Evolutionary conservation across 2,113 vertebrate genomes (phyloP).

Genomic region (Enhydra lutris): DNA sequence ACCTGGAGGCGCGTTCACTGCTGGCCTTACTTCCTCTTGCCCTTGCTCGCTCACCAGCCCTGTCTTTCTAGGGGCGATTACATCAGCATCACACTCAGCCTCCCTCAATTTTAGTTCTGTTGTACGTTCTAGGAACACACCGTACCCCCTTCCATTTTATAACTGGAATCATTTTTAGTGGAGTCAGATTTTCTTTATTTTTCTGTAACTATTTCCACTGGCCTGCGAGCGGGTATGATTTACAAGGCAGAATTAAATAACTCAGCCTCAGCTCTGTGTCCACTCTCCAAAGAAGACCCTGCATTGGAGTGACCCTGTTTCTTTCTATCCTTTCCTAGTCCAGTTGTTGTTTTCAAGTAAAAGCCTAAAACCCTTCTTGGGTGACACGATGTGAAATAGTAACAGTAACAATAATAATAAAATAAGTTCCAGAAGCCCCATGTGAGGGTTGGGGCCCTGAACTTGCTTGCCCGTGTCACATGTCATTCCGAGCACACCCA

Average conservation of each 20-base stretch:
- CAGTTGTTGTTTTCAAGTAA: background rate
- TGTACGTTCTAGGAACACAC: fast-evolving
- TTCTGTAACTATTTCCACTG: background rate
- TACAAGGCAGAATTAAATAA: background rate
- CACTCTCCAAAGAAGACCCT: background rate
- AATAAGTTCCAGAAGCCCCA: background rate
- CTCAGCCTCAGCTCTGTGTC: background rate
- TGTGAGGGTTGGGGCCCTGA: background rate
- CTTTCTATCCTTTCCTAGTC: background rate
- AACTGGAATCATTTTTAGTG: too few species aligned
- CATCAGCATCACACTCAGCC: too few species aligned
- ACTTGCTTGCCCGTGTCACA: fast-evolving
- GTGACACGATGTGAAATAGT: background rate
- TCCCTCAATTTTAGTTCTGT: background rate
- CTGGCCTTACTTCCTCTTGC: background rate
- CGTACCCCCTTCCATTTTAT: too few species aligned
- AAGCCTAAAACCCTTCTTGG: background rate
- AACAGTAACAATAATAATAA: background rate
- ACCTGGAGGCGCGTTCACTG: fast-evolving
- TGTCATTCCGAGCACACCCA: background rate
- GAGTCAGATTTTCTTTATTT: too few species aligned
- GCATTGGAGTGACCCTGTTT: too few species aligned
- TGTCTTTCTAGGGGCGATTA: too few species aligned
- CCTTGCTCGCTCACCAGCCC: background rate
- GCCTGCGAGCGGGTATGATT: background rate